A percentile compares a stretch with the other conserved stretches of the same genome.
Evolutionary conservation across 2,888 invertebrate genomes (phyloP).

Genomic region (Aelia acuminata): DNA sequence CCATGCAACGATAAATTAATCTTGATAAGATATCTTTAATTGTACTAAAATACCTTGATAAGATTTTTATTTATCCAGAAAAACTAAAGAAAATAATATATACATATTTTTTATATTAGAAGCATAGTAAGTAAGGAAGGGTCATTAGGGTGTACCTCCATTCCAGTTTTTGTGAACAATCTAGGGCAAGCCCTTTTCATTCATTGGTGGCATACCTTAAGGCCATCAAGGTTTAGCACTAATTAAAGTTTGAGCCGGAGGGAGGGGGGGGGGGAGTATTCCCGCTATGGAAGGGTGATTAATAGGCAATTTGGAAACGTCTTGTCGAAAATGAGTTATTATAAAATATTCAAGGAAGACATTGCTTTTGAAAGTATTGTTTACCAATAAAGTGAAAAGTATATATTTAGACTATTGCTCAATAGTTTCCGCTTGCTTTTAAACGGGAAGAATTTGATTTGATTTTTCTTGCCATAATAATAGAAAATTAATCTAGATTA

Average conservation of each 20-base stretch:
- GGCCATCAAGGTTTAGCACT: slow-evolving; percentile 31
- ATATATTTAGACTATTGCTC: too few species aligned
- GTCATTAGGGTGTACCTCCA: not conserved
- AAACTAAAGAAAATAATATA: not conserved
- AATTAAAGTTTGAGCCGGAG: slow-evolving; percentile 8
- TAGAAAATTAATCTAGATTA: too few species aligned
- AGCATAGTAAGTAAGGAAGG: not conserved
- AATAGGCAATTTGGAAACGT: not conserved
- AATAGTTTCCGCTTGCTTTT: too few species aligned
- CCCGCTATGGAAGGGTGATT: not conserved
- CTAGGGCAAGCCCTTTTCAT: slow-evolving; percentile 42
- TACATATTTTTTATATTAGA: not conserved
- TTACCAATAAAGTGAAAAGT: too few species aligned
- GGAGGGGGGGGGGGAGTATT: not conserved
- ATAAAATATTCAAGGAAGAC: not conserved
- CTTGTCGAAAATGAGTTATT: not conserved
- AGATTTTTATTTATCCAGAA: not conserved
- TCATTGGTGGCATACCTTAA: slow-evolving; percentile 27
- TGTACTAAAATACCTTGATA: not conserved
- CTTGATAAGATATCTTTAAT: not conserved
- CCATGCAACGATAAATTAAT: too few species aligned
- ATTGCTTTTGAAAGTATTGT: too few species aligned
- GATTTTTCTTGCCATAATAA: too few species aligned
- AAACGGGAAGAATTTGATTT: too few species aligned
- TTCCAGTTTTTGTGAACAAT: slow-evolving; percentile 19